Evolutionary conservation across 1,140 invertebrate genomes (phyloP).

Genomic region (Pygmarrhopalites habei): DNA sequence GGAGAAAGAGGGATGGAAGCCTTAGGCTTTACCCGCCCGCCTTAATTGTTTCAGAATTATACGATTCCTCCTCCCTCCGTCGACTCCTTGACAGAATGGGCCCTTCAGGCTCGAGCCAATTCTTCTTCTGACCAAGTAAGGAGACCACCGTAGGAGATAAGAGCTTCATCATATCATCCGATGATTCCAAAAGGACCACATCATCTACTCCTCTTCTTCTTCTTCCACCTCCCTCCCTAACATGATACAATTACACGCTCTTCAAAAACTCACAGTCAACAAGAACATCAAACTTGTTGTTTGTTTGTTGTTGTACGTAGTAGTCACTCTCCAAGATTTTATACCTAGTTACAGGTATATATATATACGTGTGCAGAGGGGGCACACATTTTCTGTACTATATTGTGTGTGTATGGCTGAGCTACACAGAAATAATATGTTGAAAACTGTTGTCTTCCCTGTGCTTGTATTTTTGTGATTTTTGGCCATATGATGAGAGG

Average conservation of each 20-base stretch:
- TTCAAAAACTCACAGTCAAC: not conserved
- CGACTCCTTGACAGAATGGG: conserved; percentile 13
- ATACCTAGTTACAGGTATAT: too few relatives aligned
- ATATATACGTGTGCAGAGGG: too few relatives aligned
- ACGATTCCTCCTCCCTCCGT: conserved; percentile 15
- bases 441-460: too few relatives aligned
- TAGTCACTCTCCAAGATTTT: not conserved
- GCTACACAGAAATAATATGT: too few relatives aligned
- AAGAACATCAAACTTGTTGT: not conserved
- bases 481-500: too few relatives aligned
- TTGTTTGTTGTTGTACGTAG: not conserved
- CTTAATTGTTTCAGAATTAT: conserved; percentile 35
- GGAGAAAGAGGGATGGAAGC: too few relatives aligned
- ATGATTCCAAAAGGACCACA: conserved; percentile 14
- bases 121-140: conserved; percentile 5
- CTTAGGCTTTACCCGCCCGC: conserved; percentile 17
- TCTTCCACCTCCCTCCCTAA: conserved; percentile 13
- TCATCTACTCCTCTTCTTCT: conserved; percentile 16
- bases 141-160: conserved; percentile 36
- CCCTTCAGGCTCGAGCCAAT: conserved; percentile 19
- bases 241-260: conserved; percentile 28
- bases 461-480: too few relatives aligned
- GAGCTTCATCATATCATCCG: conserved; percentile 29
- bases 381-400: too few relatives aligned
- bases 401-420: too few relatives aligned